These are phyloP conservation scores for Drosophila ficusphila DNA, from an alignment of 1,140 invertebrate species.

Conservation along the genomic window DNA sequence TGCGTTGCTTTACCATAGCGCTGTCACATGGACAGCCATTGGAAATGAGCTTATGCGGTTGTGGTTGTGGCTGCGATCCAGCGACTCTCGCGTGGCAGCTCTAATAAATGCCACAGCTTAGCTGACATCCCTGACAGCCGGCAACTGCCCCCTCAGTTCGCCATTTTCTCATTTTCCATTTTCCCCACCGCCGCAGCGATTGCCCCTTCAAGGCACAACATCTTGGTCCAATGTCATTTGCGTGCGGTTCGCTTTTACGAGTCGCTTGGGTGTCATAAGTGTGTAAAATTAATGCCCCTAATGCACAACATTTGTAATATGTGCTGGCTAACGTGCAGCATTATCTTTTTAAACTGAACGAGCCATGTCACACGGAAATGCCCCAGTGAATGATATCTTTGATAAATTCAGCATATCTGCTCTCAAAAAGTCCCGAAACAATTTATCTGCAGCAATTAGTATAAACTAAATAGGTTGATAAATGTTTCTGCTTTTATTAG, in stretches of 20 bases:
- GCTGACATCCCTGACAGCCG: conserved; percentile 44
- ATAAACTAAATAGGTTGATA: too few species aligned
- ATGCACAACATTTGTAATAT: conserved; percentile 78
- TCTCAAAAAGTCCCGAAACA: background rate
- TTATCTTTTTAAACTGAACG: conserved; percentile 40
- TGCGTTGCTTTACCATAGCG: conserved; percentile 30
- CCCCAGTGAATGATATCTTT: background rate
- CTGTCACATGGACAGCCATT: conserved; percentile 77
- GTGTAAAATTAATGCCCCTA: conserved; percentile 76
- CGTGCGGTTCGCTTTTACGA: conserved; percentile 72
- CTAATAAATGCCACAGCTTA: conserved; percentile 79
- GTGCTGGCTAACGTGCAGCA: conserved; percentile 37
- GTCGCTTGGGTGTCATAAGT: conserved; percentile 76
- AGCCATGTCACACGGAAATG: background rate
- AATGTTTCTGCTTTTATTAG: too few species aligned
- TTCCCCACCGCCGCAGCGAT: background rate
- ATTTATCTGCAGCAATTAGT: too few species aligned
- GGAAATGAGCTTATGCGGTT: conserved; percentile 75
- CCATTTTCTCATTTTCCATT: background rate
- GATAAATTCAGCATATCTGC: background rate
- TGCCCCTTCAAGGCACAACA: conserved; percentile 24
- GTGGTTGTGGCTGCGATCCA: conserved; percentile 47
- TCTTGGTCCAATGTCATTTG: conserved; percentile 71
- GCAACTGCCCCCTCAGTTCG: conserved; percentile 5
- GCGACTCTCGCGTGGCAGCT: conserved; percentile 67